Evolutionary conservation across 2,888 invertebrate species (phyloP).

Genomic region (Glomeris marginata): DNA sequence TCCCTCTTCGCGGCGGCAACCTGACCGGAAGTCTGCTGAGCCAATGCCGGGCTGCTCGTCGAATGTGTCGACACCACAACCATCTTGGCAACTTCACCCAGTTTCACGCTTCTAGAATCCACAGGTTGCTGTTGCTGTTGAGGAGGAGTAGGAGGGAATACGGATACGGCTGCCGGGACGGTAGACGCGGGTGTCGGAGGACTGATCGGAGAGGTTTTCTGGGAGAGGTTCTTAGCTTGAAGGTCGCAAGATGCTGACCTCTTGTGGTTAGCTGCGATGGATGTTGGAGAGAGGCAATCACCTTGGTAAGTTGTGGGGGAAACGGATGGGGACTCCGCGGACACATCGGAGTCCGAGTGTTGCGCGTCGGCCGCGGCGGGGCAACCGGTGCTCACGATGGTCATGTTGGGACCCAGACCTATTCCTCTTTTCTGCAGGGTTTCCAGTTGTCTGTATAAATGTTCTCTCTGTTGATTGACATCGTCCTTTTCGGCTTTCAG

Average conservation of each 20-base stretch:
- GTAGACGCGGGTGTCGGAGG: background rate
- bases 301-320: background rate
- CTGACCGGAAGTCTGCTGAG: slow-evolving; percentile 18
- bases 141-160: slow-evolving; percentile 11
- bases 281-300: slow-evolving; percentile 4
- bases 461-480: slow-evolving; percentile 77
- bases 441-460: slow-evolving; percentile 74
- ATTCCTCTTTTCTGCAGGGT: slow-evolving; percentile 60
- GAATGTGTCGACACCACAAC: slow-evolving; percentile 19
- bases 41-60: slow-evolving; percentile 17
- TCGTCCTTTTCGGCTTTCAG: slow-evolving; percentile 34
- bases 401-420: slow-evolving; percentile 44
- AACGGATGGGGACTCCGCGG: slow-evolving; percentile 16
- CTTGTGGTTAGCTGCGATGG: slow-evolving; percentile 7
- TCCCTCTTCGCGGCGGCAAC: slow-evolving; percentile 18
- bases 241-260: slow-evolving; percentile 17
- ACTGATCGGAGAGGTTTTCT: slow-evolving; percentile 1
- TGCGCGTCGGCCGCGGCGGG: slow-evolving; percentile 17
- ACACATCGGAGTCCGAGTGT: slow-evolving; percentile 14
- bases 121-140: slow-evolving; percentile 13
- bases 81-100: slow-evolving; percentile 12
- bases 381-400: slow-evolving; percentile 30
- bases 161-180: no score
- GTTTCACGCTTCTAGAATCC: slow-evolving; percentile 7
- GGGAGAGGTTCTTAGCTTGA: background rate